Percentiles rank a stretch among this genome's conserved stretches.
phyloP scores from a whole-genome alignment of 1,140 invertebrate genomes.

The Neotoxoptera formosana region DNA sequence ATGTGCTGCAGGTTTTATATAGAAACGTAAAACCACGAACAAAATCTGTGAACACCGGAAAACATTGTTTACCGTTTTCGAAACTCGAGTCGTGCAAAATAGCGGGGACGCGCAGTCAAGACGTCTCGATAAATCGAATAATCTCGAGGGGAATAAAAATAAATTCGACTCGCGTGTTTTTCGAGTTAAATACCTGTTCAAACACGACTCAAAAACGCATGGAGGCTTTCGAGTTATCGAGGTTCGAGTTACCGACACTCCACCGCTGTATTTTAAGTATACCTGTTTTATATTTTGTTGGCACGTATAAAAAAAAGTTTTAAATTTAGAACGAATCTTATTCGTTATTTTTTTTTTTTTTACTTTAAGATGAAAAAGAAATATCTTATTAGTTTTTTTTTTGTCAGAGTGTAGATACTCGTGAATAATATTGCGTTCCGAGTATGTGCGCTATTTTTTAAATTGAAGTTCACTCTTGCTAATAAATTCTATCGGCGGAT shows the following conservation, averaged over 20 bases:
- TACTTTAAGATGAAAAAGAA: background rate
- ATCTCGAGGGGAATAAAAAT: too few species aligned
- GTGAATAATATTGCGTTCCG: background rate
- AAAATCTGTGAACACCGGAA: background rate
- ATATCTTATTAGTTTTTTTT: background rate
- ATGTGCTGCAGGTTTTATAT: background rate
- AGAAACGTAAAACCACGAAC: background rate
- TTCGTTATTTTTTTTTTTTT: background rate
- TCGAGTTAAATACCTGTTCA: too few species aligned
- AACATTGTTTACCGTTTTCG: background rate
- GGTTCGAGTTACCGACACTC: too few species aligned
- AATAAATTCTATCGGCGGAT: background rate
- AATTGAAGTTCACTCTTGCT: background rate
- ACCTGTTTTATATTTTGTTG: background rate
- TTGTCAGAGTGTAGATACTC: background rate
- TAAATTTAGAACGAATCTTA: constrained; percentile 19
- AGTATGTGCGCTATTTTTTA: background rate
- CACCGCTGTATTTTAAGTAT: background rate
- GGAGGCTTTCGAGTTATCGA: too few species aligned
- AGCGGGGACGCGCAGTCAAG: too few species aligned
- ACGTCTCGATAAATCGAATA: too few species aligned
- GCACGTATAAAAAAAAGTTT: background rate
- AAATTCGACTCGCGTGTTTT: too few species aligned
- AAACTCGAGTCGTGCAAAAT: background rate
- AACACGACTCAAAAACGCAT: too few species aligned